Evolutionary conservation across 2,888 invertebrate species (phyloP).

Genomic region (Leptopilina syphax): DNA sequence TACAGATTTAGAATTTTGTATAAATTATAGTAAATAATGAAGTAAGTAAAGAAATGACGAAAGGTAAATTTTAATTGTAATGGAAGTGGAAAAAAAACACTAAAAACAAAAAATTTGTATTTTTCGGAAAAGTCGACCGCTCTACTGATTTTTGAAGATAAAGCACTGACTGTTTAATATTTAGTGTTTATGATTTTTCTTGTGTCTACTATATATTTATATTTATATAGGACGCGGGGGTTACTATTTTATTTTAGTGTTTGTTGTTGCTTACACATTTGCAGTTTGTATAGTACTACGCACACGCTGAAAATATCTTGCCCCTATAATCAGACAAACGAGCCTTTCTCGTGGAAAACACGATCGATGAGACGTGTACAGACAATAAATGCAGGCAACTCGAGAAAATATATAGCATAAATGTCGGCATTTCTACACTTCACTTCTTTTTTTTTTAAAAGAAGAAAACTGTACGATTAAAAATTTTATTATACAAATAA

Average conservation of each 20-base stretch:
- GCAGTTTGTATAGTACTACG: slow-evolving; percentile 10
- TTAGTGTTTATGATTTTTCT: too few species aligned
- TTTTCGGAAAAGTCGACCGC: too few species aligned
- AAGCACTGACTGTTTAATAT: too few species aligned
- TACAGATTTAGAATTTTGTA: too few species aligned
- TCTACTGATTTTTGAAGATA: too few species aligned
- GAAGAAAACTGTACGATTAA: neutral
- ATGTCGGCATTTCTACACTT: neutral
- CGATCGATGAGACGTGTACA: slow-evolving; percentile 38
- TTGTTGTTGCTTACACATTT: slow-evolving; percentile 3
- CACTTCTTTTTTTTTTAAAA: neutral
- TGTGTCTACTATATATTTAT: neutral
- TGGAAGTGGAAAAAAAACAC: too few species aligned
- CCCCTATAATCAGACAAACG: slow-evolving; percentile 35
- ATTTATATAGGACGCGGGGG: neutral
- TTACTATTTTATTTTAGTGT: slow-evolving; percentile 1
- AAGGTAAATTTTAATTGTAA: too few species aligned
- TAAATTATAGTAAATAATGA: too few species aligned
- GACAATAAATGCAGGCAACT: slow-evolving; percentile 29
- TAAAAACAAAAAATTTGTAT: too few species aligned
- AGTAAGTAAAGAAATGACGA: too few species aligned
- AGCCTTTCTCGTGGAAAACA: slow-evolving; percentile 35
- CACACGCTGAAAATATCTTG: slow-evolving; percentile 23
- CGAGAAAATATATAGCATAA: slow-evolving; percentile 21
- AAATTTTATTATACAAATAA: neutral